A percentile compares a stretch with the other conserved stretches of the same genome.
These are phyloP conservation scores for Napeogenes sylphis DNA, from an alignment of 2,888 invertebrate genomes.

Conservation along the genomic window DNA sequence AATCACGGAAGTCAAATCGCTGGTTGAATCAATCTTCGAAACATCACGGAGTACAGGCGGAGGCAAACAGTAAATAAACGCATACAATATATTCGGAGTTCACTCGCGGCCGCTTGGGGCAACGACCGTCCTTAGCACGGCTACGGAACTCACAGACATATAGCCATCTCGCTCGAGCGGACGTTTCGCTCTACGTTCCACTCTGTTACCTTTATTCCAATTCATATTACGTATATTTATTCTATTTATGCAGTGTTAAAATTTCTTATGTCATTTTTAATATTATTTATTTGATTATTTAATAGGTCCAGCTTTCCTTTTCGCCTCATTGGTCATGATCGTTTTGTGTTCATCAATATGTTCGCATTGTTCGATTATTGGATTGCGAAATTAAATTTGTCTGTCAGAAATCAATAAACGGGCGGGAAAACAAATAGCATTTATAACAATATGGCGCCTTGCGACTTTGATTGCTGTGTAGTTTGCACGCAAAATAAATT, in stretches of 20 bases:
- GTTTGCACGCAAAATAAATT: not conserved
- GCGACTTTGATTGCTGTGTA: not conserved
- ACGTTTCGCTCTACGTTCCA: conserved; percentile 41
- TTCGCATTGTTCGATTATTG: conserved; percentile 27
- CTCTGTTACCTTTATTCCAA: conserved; percentile 41
- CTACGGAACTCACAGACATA: conserved; percentile 57
- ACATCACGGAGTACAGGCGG: conserved; percentile 31
- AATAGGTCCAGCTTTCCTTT: conserved; percentile 21
- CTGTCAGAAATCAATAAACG: conserved; percentile 27
- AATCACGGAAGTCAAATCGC: conserved; percentile 38
- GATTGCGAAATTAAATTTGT: conserved; percentile 30
- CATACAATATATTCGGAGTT: conserved; percentile 72
- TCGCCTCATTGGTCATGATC: conserved; percentile 27
- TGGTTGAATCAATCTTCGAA: conserved; percentile 38
- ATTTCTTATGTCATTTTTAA: conserved; percentile 20
- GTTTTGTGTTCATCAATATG: conserved; percentile 22
- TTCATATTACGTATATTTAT: conserved; percentile 38
- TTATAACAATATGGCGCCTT: not conserved
- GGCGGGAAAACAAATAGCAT: conserved; percentile 21
- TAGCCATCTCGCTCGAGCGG: conserved; percentile 57
- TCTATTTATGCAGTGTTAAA: conserved; percentile 25
- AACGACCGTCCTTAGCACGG: conserved; percentile 77
- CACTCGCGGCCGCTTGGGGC: conserved; percentile 73
- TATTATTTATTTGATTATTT: conserved; percentile 11
- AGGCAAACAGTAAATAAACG: conserved; percentile 47